Base-by-base conservation (phyloP, 2,888 invertebrate species). In the Ligdia adustata region DNA sequence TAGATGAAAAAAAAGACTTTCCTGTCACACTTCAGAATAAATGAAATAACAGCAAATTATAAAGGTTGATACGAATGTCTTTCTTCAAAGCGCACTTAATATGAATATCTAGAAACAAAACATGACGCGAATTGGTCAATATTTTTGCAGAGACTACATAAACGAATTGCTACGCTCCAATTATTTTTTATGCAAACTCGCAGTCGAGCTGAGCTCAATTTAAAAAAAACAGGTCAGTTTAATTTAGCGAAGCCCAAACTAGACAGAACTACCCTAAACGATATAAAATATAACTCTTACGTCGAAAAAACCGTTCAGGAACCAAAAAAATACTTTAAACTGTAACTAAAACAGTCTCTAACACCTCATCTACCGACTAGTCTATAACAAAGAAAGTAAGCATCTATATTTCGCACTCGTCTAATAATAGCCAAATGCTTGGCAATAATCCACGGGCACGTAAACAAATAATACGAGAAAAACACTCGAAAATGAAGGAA, bases 361-460 rank as follows among this genome's bases (percentile, higher is more conserved):
- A 50, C 44, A 55, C 28, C 32, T 41, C 11, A 34, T 52, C 52
- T 50, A n/a, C n/a, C n/a, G n/a, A n/a, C n/a, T n/a, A n/a, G 22
- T 7, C 2, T n/a, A 22, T 7, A 55, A 55, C 60, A 53, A 45
- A 38, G 46, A 38, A 62, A 59, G 58, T 52, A 58, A 60, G 63
- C 66, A 62, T 64, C 59, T 64, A 41, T 31, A 67, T 63, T 58
- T 58, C 58, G 55, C 60, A 55, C 55, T 52, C 64, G 69, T n/a
- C 78, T 71, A 72, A 74, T 73, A 73, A 77, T 63, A 51, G 56
- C 51, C 45, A 39, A 52, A 61, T 50, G 24, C 75, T 68, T 81
- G 82, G 82, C 81, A 59, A 56, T 46, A 41, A 58, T 77, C 81
- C 82, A 79, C 43, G 40, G 45, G 40, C 38, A 60, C 53, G 60